Conservation (phyloP, 2,113 vertebrate genomes). For the Pipra filicauda region DNA sequence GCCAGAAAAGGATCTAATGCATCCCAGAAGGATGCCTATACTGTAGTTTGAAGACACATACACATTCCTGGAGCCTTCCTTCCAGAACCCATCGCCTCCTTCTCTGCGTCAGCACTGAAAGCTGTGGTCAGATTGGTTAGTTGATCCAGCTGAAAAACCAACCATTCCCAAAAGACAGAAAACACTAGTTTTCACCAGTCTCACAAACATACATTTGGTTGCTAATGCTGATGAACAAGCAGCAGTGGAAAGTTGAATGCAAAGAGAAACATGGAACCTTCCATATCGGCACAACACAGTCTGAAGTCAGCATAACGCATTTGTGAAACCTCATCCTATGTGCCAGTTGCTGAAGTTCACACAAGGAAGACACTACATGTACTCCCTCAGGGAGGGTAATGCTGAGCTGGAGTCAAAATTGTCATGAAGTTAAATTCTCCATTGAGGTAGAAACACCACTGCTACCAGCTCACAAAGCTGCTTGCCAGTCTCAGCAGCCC, state of each 20-base stretch:
- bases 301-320: background rate
- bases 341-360: background rate
- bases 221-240: background rate
- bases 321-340: background rate
- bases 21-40: background rate
- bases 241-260: background rate
- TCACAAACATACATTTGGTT: background rate
- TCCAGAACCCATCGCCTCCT: background rate
- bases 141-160: background rate
- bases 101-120: background rate
- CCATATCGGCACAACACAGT: background rate
- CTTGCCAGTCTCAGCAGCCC: background rate
- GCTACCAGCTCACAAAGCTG: background rate
- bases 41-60: background rate
- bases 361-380: background rate
- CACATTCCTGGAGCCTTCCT: background rate
- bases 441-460: background rate
- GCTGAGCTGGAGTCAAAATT: background rate
- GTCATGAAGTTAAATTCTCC: background rate
- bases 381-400: background rate
- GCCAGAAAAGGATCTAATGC: background rate
- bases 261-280: background rate
- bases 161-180: background rate
- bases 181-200: background rate
- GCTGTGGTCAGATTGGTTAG: background rate